Base-by-base conservation (phyloP, 2,113 vertebrate species). In the Rhabdomys dilectus region DNA sequence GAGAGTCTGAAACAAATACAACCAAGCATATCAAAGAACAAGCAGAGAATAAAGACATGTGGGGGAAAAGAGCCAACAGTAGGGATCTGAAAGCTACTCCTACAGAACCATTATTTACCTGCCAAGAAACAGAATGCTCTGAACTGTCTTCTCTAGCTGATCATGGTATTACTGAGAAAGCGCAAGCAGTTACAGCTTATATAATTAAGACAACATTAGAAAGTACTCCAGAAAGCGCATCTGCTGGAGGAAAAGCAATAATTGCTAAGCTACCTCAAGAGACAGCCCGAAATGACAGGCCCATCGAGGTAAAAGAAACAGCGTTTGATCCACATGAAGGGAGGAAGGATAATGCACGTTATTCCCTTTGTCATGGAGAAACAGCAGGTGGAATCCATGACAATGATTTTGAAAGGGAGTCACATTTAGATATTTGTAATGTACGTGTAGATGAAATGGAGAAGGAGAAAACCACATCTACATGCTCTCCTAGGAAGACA, bases 171-270 rank as follows among this genome's bases (percentile, higher is more conserved):
- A 96, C 97, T 94, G 96, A 97, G 87, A 93, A 98, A 98, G 97
- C 97, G 97, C 97, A 98, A 96, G 97, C 98, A 98, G 97, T 96
- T 98, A 98, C 97, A 97, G 97, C 98, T 98, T 98, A 97, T 98
- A 98, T 98, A 98, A 99, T 99, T 99, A 99, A 99, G 98, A 98
- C 97, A 98, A 98, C 97, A 98, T 98, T 98, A 98, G 98, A 99
- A 98, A 98, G 97, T 98, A 95, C 98, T 98, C 98, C 96, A 98
- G 98, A 98, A 98, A 98, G 98, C 98, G 97, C 98, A 98, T 98
- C 98, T 98, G 98, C 98, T 97, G 88, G 98, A 98, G 98, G 98
- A 98, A 99, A 98, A 98, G 98, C 98, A 91, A 98, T 99, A 98
- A 99, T 99, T 99, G 98, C 98, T 98, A 97, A 98, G 98, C 95